A percentile compares a stretch with the other conserved stretches of the same genome.
phyloP scores from a whole-genome alignment of 2,113 vertebrate species.

The Aspidoscelis tigris region DNA sequence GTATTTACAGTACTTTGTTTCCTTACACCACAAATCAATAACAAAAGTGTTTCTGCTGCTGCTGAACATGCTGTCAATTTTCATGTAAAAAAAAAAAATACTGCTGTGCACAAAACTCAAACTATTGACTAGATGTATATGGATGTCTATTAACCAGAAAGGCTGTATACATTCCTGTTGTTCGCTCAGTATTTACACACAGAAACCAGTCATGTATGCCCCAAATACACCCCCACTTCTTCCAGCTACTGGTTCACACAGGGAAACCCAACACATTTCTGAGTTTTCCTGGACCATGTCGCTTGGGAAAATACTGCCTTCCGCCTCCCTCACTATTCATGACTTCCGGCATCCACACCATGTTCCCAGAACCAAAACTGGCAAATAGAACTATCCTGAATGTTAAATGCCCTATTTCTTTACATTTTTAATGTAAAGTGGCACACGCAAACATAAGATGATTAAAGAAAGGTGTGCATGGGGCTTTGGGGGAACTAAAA shows the following conservation, averaged over 20 bases:
- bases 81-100: slow-evolving; percentile 5
- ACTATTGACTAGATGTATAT: neutral
- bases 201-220: too few species aligned
- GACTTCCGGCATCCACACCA: too few species aligned
- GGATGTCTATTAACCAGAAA: neutral
- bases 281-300: too few species aligned
- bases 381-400: too few species aligned
- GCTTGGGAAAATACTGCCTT: too few species aligned
- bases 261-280: too few species aligned
- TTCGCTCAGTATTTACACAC: neutral
- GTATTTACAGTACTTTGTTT: neutral
- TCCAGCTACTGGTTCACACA: too few species aligned
- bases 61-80: slow-evolving; percentile 12
- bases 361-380: too few species aligned
- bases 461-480: neutral
- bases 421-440: neutral
- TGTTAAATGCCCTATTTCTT: neutral
- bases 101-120: neutral
- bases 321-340: too few species aligned
- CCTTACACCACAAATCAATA: fast-evolving
- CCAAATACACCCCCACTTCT: too few species aligned
- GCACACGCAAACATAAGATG: neutral
- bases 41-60: neutral
- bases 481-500: neutral
- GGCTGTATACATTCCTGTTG: neutral